Evolutionary conservation across 2,113 vertebrate genomes (phyloP).

Genomic region (Bambusicola thoracicus): DNA sequence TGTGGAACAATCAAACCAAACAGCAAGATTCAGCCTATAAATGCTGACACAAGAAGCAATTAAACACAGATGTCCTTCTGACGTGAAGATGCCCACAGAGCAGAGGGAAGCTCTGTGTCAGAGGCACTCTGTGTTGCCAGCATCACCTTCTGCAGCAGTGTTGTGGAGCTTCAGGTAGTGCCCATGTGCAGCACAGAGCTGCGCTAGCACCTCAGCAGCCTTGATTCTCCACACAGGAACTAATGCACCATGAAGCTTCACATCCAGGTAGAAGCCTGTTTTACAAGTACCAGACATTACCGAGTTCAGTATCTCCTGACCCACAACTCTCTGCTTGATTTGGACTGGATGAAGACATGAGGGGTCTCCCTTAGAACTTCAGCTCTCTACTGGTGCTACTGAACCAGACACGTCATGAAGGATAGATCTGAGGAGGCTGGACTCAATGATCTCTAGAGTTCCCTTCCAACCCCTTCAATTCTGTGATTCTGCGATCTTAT

Average conservation of each 20-base stretch:
- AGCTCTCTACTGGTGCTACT: background rate
- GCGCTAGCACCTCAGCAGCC: background rate
- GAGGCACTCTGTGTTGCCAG: background rate
- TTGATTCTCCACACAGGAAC: background rate
- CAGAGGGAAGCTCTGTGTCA: accelerated
- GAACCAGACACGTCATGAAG: background rate
- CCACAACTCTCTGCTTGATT: background rate
- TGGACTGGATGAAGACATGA: background rate
- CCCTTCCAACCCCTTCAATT: too few relatives aligned
- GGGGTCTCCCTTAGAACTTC: background rate
- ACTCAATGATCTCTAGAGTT: too few relatives aligned
- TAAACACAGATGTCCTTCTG: background rate
- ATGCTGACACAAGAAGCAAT: background rate
- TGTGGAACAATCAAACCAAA: background rate
- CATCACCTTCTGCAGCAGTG: background rate
- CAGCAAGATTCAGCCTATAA: background rate
- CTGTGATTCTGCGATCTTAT: too few relatives aligned
- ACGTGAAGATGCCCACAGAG: background rate
- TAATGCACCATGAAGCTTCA: background rate
- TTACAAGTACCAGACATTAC: background rate
- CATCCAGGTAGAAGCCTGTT: background rate
- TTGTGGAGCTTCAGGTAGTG: background rate
- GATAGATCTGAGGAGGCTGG: background rate
- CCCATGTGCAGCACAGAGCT: background rate
- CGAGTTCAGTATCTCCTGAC: background rate